These are phyloP conservation scores for Cherax quadricarinatus DNA, from an alignment of 1,140 invertebrate species.

Conservation along the genomic window DNA sequence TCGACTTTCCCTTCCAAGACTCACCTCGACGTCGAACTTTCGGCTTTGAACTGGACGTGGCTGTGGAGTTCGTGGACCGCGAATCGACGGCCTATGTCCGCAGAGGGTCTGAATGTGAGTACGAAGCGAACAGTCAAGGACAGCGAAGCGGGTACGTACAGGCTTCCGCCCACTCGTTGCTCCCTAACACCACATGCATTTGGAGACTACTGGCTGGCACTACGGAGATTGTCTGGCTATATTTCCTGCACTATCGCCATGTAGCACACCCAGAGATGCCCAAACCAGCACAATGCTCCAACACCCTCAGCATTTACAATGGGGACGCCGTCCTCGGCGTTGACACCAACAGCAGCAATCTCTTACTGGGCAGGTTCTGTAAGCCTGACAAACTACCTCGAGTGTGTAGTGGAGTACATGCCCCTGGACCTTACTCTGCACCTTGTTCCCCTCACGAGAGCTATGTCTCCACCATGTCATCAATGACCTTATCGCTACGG, in stretches of 20 bases:
- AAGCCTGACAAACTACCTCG: slow-evolving; percentile 64
- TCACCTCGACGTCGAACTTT: slow-evolving; percentile 77
- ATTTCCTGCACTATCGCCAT: slow-evolving; percentile 72
- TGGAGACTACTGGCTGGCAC: slow-evolving; percentile 62
- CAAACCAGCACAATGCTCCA: slow-evolving; percentile 59
- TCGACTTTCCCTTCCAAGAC: slow-evolving; percentile 84
- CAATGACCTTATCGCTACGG: slow-evolving; percentile 57
- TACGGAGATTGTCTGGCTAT: slow-evolving; percentile 73
- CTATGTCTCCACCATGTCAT: slow-evolving; percentile 58
- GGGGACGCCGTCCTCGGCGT: slow-evolving; percentile 6
- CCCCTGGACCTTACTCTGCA: slow-evolving; percentile 58
- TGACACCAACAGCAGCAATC: slow-evolving; percentile 29
- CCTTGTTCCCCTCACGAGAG: slow-evolving; percentile 67
- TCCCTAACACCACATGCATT: slow-evolving; percentile 71
- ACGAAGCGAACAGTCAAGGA: slow-evolving; percentile 55
- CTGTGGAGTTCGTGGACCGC: slow-evolving; percentile 82
- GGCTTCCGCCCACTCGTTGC: slow-evolving; percentile 66
- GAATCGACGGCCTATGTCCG: slow-evolving; percentile 70
- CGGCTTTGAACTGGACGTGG: slow-evolving; percentile 91
- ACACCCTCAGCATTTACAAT: slow-evolving; percentile 68
- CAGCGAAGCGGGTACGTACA: slow-evolving; percentile 70
- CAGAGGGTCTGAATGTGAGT: slow-evolving; percentile 54
- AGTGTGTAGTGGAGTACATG: slow-evolving; percentile 69
- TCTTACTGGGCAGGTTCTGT: slow-evolving; percentile 64
- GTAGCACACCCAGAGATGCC: slow-evolving; percentile 69